A percentile compares a stretch with the other conserved stretches of the same genome.
These are phyloP conservation scores for Megaceryle torquata DNA, from an alignment of 2,113 vertebrate genomes.

Conservation along the genomic window DNA sequence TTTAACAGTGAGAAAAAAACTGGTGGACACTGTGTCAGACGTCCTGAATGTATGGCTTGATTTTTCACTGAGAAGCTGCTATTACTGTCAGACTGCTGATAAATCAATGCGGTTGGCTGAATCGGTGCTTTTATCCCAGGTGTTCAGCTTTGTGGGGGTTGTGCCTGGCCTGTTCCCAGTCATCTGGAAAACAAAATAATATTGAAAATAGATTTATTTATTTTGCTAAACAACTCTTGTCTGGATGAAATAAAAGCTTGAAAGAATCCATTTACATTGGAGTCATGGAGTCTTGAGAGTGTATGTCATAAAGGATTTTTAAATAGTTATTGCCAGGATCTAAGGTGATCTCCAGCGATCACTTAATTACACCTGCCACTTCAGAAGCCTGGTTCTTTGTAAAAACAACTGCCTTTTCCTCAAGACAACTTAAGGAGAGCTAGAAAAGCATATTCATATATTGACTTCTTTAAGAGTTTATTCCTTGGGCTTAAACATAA, in stretches of 20 bases:
- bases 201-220: slow-evolving; percentile 5
- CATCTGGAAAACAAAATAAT: slow-evolving; percentile 75
- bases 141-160: slow-evolving; percentile 85
- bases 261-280: background rate
- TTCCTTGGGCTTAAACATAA: background rate
- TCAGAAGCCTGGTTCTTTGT: background rate
- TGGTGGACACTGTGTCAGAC: background rate
- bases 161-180: slow-evolving; percentile 86
- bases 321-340: background rate
- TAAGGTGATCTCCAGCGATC: background rate
- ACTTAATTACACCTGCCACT: background rate
- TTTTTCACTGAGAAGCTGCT: background rate
- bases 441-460: background rate
- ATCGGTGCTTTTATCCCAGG: slow-evolving; percentile 92
- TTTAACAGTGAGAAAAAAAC: background rate
- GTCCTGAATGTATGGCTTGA: background rate
- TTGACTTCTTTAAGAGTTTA: background rate
- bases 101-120: slow-evolving; percentile 89
- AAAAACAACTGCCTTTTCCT: background rate
- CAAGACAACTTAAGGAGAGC: background rate
- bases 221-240: background rate
- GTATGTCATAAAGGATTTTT: background rate
- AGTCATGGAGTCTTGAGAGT: background rate
- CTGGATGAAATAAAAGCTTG: slow-evolving; percentile 6
- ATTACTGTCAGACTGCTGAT: slow-evolving; percentile 80